These are phyloP conservation scores for Sphenodon punctatus DNA, from an alignment of 2,797 vertebrate genomes.

Conservation along the genomic window DNA sequence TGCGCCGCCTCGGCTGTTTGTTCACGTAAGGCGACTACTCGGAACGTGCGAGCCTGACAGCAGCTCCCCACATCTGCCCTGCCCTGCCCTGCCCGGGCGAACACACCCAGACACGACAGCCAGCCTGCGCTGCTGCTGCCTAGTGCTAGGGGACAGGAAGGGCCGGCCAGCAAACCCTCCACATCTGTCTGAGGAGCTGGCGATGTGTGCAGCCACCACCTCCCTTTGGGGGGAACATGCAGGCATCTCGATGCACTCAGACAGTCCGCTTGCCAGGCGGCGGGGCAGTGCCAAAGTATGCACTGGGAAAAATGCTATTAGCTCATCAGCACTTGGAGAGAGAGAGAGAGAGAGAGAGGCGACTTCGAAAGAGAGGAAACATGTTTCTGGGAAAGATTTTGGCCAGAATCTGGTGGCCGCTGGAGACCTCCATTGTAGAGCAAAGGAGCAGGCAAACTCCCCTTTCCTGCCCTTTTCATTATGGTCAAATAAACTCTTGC, in stretches of 20 bases:
- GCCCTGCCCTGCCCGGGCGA: too few species aligned
- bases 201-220: too few species aligned
- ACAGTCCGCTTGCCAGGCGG: constrained; percentile 73
- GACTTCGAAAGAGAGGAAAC: constrained; percentile 34
- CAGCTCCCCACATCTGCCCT: constrained; percentile 31
- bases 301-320: constrained; percentile 79
- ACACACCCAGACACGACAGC: too few species aligned
- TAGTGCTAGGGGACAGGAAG: neutral
- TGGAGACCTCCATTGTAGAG: constrained; percentile 41
- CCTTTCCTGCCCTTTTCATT: constrained; percentile 55
- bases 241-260: constrained; percentile 74
- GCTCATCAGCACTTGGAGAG: constrained; percentile 74
- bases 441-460: constrained; percentile 57
- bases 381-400: constrained; percentile 63
- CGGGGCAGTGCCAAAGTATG: constrained; percentile 78
- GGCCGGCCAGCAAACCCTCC: neutral
- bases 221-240: constrained; percentile 58
- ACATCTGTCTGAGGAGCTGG: too few species aligned
- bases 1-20: constrained; percentile 72
- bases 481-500: constrained; percentile 68
- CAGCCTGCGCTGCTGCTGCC: neutral
- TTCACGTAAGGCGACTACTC: constrained; percentile 77
- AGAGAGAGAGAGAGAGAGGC: constrained; percentile 66
- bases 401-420: constrained; percentile 44
- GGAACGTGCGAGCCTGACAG: constrained; percentile 74